Base-by-base conservation (phyloP, 2,797 vertebrate genomes). In the Merluccius polli region DNA sequence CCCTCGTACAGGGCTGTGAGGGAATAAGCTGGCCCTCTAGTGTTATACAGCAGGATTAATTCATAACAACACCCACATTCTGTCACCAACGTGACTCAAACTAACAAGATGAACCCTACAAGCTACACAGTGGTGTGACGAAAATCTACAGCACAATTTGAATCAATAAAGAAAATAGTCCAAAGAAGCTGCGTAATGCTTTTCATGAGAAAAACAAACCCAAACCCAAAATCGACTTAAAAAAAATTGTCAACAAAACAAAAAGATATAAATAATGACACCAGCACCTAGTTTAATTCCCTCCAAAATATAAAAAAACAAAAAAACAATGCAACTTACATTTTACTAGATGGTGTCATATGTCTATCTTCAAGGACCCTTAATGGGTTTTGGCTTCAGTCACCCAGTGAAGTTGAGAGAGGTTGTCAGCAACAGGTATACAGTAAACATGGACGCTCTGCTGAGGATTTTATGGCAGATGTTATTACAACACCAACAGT, bases 231-330 rank as follows among this genome's bases (percentile, higher is more conserved):
- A 63, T 72, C 65, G 70, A 32, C n/a, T 76, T 83, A 76, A 70
- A 72, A 84, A 85, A 81, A 76, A 16, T 76, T 68, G 38, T 35
- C 77, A 82, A 75, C 82, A 86, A 87, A 59, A 84, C 44, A 77
- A 0, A 38, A 35, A 84, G 70, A 32, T 74, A 85, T 79, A 88
- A 85, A 88, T 87, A 85, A 78, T 59, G 35, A 83, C 70, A 59
- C 72, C 78, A 74, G 15, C 59, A 65, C 59, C 59, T 36, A 35
- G 36, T 32, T 76, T 71, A 27, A 31, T 27, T 75, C 33, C 83
- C 72, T 75, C 29, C 52, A 78, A 77, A 70, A 76, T 1, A 73
- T 16, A 67, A 32, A 68, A 77, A 7, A 76, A 79, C 77, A 18
- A 36, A 52, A 69, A 32, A 32, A 31, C 27, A 68, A 68, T 24